Evolutionary conservation across 2,888 invertebrate genomes (phyloP), one percentile per base, ranked within the genome.

Genomic region (Nebria brevicollis): DNA sequence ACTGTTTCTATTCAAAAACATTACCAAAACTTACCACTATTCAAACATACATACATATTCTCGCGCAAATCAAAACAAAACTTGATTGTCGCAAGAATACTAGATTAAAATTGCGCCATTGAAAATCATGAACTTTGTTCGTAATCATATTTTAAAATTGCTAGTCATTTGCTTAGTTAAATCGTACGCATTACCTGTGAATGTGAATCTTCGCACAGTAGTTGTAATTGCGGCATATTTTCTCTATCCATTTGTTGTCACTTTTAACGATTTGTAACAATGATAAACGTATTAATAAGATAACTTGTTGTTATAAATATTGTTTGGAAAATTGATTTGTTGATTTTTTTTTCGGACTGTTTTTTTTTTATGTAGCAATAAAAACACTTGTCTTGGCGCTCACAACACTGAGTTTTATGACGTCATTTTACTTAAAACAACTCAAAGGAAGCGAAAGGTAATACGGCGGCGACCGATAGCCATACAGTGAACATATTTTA

Each of bases 401-500:
- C 20, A 34, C 70, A 70, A 70, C 66, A n/a, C 25, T 25, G 25
- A 66, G 5, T 11, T 7, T 70, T 13, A 34, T 70, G 70, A 70
- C 70, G 70, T 70, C 70, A 70, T 70, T n/a, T 70, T 70, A n/a
- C 66, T 20, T 34, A 54, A 54, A 13, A 13, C 54, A 54, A 54
- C 34, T 26, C 4, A 70, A 70, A 15, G 11, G 34, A 25, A 10
- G 26, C 70, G 70, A 26, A 70, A 70, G 70, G 70, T 70, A 70
- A 25, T 11, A 34, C 70, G 70, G 26, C 65, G 54, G 75, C 79
- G 75, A 65, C 65, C 72, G 72, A 75, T 75, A 73, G 26, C 68
- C 68, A 78, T 78, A 73, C 66, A 78, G 66, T 73, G 75, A 77
- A 68, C 73, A 73, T 73, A 66, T 66, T 75, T 20, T 34, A 65